Base-by-base conservation (phyloP, 2,888 invertebrate species). In the Tetragonula carbonaria region DNA sequence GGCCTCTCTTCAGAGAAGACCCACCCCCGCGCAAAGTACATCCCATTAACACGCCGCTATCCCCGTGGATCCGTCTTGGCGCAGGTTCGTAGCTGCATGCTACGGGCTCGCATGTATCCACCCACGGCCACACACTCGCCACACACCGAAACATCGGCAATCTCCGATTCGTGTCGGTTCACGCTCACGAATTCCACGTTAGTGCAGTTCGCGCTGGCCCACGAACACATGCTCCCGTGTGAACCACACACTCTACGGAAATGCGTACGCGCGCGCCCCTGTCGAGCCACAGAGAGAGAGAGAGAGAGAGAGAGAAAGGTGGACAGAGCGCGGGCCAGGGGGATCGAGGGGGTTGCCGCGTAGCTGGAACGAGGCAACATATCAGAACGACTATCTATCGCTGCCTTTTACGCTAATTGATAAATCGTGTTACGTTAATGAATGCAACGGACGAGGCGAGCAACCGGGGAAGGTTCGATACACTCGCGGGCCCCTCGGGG, bases 371-470 rank as follows among this genome's bases (percentile, higher is more conserved):
- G 89, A 87, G 90, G 89, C 92, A 91, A 92, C 93, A 92, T 93
- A 94, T 94, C 94, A 92, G 93, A 92, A 92, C 93, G 93, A 93
- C 94, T 93, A 94, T 94, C 94, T 94, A 94, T 94, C 92, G 94
- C 91, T 92, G 93, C 94, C 94, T 94, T 94, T 94, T 93, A 94
- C 94, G 94, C 94, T 94, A 94, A 94, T 94, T 94, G 94, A 94
- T 94, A 94, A 94, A 94, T 94, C 94, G 94, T 94, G 94, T 94
- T 93, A 91, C 93, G 93, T 93, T 94, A 94, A 94, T 94, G 94
- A 94, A 94, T 94, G 93, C 91, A 92, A 89, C 91, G 90, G 88
- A 88, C 88, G 87, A 86, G 88, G 85, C 81, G 88, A 80, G 74
- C 81, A 72, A 77, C 76, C 71, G 83, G 74, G 74, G 74, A 72